Base-by-base conservation (phyloP, 2,113 vertebrate genomes). In the Cranoglanis bouderius region DNA sequence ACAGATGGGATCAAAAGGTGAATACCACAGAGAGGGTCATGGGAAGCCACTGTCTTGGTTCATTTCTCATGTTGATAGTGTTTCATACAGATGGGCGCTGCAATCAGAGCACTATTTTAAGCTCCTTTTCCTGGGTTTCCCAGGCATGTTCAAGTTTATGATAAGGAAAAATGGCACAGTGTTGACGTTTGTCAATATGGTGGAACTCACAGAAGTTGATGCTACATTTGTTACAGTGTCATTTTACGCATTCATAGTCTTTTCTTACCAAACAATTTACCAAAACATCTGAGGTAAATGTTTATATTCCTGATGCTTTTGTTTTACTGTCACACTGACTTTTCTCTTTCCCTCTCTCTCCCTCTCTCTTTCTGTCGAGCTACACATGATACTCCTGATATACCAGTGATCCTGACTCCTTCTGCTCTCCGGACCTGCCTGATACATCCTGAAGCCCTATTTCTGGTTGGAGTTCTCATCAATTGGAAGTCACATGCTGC, bases 21-120 rank as follows among this genome's bases (percentile, higher is more conserved):
- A 84, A 85, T 87, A 85, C 38, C 86, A 61, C 84, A 91, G 90
- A 91, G 35, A 88, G 88, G 91, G 91, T 93, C 92, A 93, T 93
- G 92, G 92, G 92, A 93, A 93, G 90, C 82, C 91, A 89, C 82
- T 75, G 88, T 91, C 89, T 90, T 89, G 74, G 86, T 90, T 89
- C 65, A 80, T 88, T 90, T 91, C 87, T 91, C 82, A 84, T 89
- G 88, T 92, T 86, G 77, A 85, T 85, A 75, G 89, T 86, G 57
- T 46, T 38, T 88, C 61, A 55, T 55, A 85, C 83, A 89, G 87
- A 88, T 88, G 89, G 87, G 70, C 51, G 75, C 80, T 65, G 67
- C 88, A 91, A 90, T 86, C 63, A 51, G 26, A 53, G 74, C 8
- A 84, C 87, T 93, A 91, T 93, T 93, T 91, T 89, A 88, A 88